A percentile compares a stretch with the other conserved stretches of the same genome.
Conservation (phyloP, 2,797 vertebrate species). For the Mionectes olivaceus region DNA sequence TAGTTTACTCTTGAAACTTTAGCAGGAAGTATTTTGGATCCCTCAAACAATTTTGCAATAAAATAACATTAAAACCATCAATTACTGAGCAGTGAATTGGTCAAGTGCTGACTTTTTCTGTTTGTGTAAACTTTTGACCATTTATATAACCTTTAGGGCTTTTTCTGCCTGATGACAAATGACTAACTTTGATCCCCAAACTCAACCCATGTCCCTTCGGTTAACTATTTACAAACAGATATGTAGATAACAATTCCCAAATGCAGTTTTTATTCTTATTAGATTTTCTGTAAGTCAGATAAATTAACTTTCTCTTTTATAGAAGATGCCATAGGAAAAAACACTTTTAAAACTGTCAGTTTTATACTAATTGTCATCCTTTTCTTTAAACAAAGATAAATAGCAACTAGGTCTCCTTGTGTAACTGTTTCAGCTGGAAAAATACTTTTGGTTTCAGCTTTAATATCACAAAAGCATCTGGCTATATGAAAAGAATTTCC, state of each 20-base stretch:
- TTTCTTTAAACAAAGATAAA: neutral
- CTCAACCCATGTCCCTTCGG: neutral
- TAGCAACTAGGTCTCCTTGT: neutral
- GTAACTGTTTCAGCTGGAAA: neutral
- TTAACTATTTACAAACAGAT: constrained; percentile 60
- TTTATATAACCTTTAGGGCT: constrained; percentile 72
- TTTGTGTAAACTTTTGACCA: constrained; percentile 56
- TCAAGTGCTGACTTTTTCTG: constrained; percentile 28
- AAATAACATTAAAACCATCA: neutral
- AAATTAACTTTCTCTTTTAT: neutral
- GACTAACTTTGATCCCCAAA: constrained; percentile 39
- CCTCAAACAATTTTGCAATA: constrained; percentile 1
- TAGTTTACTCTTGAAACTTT: neutral
- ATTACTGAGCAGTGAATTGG: neutral
- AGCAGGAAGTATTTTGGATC: neutral
- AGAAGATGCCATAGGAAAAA: neutral
- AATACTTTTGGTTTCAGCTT: neutral
- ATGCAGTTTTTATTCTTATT: neutral
- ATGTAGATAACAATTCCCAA: neutral
- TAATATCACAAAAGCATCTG: neutral
- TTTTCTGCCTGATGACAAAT: constrained; percentile 38
- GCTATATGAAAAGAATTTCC: neutral
- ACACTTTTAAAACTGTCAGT: neutral
- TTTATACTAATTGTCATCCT: neutral
- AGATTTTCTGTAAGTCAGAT: neutral